Evolutionary conservation across 1,140 invertebrate species (phyloP).

Genomic region (Aphaenogaster ashmeadi): DNA sequence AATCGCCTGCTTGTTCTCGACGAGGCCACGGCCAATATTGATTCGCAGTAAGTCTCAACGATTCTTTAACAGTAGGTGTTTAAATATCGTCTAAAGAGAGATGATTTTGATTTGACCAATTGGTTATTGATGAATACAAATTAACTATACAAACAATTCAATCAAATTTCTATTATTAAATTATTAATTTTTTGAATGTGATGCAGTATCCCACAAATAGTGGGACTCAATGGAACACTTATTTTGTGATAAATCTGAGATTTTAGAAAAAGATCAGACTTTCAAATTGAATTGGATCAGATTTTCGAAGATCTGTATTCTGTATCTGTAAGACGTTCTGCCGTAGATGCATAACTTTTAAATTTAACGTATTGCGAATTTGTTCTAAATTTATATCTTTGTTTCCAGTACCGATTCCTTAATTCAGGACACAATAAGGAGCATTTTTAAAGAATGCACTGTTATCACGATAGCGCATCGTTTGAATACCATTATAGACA

Average conservation of each 20-base stretch:
- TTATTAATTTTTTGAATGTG: not conserved
- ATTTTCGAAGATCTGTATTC: not conserved
- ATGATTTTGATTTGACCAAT: not conserved
- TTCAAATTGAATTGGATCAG: not conserved
- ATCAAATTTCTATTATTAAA: not conserved
- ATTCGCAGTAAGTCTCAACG: slow-evolving; percentile 88
- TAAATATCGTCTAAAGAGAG: not conserved
- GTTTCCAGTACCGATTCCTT: slow-evolving; percentile 87
- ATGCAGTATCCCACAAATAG: not conserved
- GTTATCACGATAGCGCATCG: slow-evolving; percentile 91
- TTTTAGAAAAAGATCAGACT: not conserved
- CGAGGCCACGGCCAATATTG: slow-evolving; percentile 92
- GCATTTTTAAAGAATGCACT: slow-evolving; percentile 89
- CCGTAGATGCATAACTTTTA: not conserved
- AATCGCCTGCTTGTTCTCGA: slow-evolving; percentile 92
- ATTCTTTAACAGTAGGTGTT: not conserved
- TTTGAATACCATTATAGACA: slow-evolving; percentile 91
- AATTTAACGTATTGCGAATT: not conserved
- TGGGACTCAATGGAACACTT: not conserved
- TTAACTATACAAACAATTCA: not conserved
- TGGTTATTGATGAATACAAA: not conserved
- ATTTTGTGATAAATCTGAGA: not conserved
- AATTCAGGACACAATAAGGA: slow-evolving; percentile 88
- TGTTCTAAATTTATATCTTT: not conserved
- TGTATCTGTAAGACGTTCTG: not conserved